Base-by-base conservation (phyloP, 2,888 invertebrate species). In the Meganola albula region DNA sequence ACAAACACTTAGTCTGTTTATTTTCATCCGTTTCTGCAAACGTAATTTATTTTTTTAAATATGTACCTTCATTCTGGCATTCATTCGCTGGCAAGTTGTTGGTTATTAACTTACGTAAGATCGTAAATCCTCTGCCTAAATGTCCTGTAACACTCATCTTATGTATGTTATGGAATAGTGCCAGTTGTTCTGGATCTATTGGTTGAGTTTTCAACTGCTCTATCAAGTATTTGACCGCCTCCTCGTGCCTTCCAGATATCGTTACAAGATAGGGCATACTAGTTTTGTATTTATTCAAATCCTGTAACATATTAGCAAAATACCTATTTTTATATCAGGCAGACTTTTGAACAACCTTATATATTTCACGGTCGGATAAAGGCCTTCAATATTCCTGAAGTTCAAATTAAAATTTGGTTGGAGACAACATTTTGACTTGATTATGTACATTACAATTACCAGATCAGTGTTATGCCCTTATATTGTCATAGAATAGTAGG, bases 71-170 rank as follows among this genome's bases (percentile, higher is more conserved):
- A n/a, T n/a, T n/a, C n/a, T n/a, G n/a, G n/a, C n/a, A n/a, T n/a
- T n/a, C n/a, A n/a, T n/a, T n/a, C n/a, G n/a, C n/a, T n/a, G n/a
- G n/a, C n/a, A n/a, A n/a, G n/a, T n/a, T n/a, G n/a, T n/a, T n/a
- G n/a, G n/a, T n/a, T n/a, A n/a, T n/a, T n/a, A 20, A 40, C 59
- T 61, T 53, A 74, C 74, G 48, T 33, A 79, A 51, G 20, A 92
- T 66, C 3, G 87, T 73, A 57, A 84, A 91, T 4, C 92, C 93
- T 48, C 92, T 54, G 4, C 57, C 57, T 8, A 90, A 82, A 66
- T 91, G 90, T 1, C 88, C 86, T 9, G 72, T 32, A 36, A 83
- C 79, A 3, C 71, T 67, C 11, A 54, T 64, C 6, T 73, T 64
- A 40, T 83, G 84, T 4, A 84, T 62, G 14, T 76, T 76, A 40